Evolutionary conservation across 2,113 vertebrate genomes (phyloP), one percentile per base, ranked within the genome.

Genomic region (Plestiodon gilberti): DNA sequence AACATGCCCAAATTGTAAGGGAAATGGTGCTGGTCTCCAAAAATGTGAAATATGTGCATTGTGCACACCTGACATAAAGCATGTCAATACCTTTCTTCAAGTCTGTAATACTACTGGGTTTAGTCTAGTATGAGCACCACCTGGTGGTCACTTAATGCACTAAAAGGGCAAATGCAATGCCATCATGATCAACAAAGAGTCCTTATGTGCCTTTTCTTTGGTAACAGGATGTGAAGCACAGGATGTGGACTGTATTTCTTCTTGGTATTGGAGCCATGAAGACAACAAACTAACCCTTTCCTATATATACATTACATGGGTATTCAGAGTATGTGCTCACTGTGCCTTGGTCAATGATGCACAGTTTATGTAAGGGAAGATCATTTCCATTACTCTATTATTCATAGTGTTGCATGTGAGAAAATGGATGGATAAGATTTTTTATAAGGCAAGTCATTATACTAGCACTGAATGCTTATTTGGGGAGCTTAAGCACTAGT

Each of bases 181-280:
- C 48, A 38, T 48, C 61, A 1, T n/a, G 11, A 0, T 84, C 74
- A 0, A 83, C 65, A 75, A 73, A 85, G 81, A 75, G 78, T 84
- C 86, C 28, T 71, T 48, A 82, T 33, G n/a, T n/a, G 52, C 4
- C 55, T 67, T 62, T 84, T 83, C 92, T 1, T 62, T 90, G 88
- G 91, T 80, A 95, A 94, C 95, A 95, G 94, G 93, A 95, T 92
- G 77, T 93, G 90, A 95, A 92, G 90, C 94, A 95, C 92, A 93
- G 93, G 92, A 95, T 89, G 92, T 90, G 92, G 92, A 90, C 75
- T 88, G 89, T 89, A 71, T 28, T 61, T 62, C 73, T 86, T 73
- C 70, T 84, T 80, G 64, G 11, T 75, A 28, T 7, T 17, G 83
- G 77, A 74, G 52, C 38, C 91, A 89, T 70, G 86, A 69, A 74